Base-by-base conservation (phyloP, 2,113 vertebrate genomes). In the Crotophaga sulcirostris region DNA sequence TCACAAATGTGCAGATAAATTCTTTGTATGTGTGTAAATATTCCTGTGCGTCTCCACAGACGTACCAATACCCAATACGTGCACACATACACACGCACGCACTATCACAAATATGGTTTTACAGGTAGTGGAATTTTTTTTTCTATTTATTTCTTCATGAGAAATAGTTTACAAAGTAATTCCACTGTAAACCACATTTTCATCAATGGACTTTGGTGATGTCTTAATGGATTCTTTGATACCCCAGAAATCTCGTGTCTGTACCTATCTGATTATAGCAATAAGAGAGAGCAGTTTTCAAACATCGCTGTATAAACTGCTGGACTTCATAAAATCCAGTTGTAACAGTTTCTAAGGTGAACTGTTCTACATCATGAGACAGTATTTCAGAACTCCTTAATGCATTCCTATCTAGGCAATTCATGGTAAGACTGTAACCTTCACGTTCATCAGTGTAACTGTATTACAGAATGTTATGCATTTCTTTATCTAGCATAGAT, bases 351-450 rank as follows among this genome's bases (percentile, higher is more conserved):
- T 96, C 96, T 97, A 94, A 97, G 95, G 93, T 91, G 93, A 97
- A 96, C 58, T 58, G 92, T 94, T 92, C 91, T 97, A 80, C 90
- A 87, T 95, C 94, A 74, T 84, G 91, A 98, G 91, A 96, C 88
- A 97, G 33, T 95, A 95, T 95, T 97, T 97, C 97, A 96, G 90
- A 97, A 94, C 96, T 97, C 96, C 96, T 97, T 95, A 72, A 81
- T 97, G 96, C 96, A 97, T 97, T 98, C 97, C 92, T 96, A 94
- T 96, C 82, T 90, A 96, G 96, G 94, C 87, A 95, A 94, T 93
- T 95, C 96, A 96, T 97, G 97, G 93, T 97, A 97, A 97, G 94
- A 92, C 94, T 98, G 94, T 98, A 97, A 97, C 94, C 97, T 97
- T 96, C 97, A 89, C 94, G 96, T 97, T 96, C 97, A 94, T 96